Base-by-base conservation (phyloP, 1,140 invertebrate genomes). In the Orchesella cincta region DNA sequence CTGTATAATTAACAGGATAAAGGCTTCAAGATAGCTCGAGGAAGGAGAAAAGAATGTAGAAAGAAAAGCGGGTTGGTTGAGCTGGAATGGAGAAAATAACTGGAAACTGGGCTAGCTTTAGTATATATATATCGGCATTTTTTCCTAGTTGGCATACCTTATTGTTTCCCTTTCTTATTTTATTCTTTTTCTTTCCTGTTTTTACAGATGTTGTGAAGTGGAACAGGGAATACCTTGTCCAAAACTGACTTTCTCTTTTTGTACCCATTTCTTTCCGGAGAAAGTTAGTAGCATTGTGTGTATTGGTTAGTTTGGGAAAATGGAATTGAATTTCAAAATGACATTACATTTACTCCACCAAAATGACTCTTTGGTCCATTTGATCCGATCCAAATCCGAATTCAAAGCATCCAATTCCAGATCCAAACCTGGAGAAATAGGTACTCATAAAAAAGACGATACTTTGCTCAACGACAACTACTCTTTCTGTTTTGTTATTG, bases 241-340 rank as follows among this genome's bases (percentile, higher is more conserved):
- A n/a, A n/a, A n/a, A n/a, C 39, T 46, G 39, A 5, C 5, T 46
- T 8, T 46, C 18, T 46, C 18, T 46, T 46, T 5, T 46, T 46
- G 5, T 46, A 5, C 39, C 39, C 39, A 46, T 46, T 46, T 46
- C 39, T 46, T 46, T 46, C 5, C 18, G 39, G 39, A 46, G 18
- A 46, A 46, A 8, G 18, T 18, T 46, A 57, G 52, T 57, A 57
- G 5, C 23, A 26, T 12, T 57, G 52, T 57, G 5, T 14, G 14
- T 57, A 3, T 57, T 57, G 52, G 23, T 12, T 23, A n/a, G 8
- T 14, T 57, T 14, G 52, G 23, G 52, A 57, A 57, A 57, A 57
- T 57, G 52, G 52, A 57, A 57, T 57, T 57, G 52, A 57, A 57
- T 57, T 57, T 57, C 52, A 57, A 26, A n/a, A 57, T 57, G 52